Evolutionary conservation across 2,113 vertebrate genomes (phyloP).

Genomic region (Ceuthmochares aereus): DNA sequence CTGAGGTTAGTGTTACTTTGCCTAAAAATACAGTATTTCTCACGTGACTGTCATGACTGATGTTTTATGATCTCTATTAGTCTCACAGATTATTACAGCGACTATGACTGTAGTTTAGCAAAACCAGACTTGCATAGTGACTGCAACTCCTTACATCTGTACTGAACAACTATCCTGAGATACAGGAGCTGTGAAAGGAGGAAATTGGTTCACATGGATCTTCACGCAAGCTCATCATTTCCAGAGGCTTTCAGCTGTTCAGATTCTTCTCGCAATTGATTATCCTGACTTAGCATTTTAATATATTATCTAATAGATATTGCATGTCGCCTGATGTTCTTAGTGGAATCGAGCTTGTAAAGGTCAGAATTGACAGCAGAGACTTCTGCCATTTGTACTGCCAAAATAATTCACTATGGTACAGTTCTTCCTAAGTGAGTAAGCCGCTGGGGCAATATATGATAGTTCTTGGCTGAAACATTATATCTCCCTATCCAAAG

Average conservation of each 20-base stretch:
- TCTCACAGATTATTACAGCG: background rate
- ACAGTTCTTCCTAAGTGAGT: background rate
- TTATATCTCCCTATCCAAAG: background rate
- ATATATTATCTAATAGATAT: background rate
- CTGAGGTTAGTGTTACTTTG: background rate
- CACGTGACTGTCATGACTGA: background rate
- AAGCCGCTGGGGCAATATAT: background rate
- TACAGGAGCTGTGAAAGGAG: background rate
- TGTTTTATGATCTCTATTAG: background rate
- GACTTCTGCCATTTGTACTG: background rate
- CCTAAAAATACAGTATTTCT: background rate
- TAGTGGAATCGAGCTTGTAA: background rate
- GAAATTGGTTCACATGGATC: background rate
- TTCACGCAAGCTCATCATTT: background rate
- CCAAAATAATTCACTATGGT: background rate
- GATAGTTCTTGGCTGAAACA: background rate
- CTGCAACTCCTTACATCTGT: background rate
- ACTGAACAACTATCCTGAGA: background rate
- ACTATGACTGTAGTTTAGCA: background rate
- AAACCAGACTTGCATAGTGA: accelerated
- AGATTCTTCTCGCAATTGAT: background rate
- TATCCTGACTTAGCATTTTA: background rate
- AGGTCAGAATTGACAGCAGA: accelerated
- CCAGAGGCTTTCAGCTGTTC: background rate
- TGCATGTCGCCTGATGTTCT: background rate